phyloP scores from a whole-genome alignment of 1,140 invertebrate species.

The Aphis gossypii region DNA sequence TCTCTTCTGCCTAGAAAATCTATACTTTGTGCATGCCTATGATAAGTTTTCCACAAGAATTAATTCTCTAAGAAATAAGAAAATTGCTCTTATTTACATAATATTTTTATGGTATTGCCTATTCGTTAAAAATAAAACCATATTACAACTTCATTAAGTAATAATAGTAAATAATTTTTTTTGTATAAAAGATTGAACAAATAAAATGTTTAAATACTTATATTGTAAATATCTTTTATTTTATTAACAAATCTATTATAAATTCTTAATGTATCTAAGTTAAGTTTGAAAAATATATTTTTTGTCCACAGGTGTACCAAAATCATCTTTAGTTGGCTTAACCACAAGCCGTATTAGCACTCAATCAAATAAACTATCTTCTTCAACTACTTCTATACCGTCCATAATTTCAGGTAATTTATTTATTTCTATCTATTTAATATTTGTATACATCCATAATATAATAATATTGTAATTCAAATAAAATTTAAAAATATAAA shows the following conservation, averaged over 20 bases:
- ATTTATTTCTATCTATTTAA: conserved; percentile 57
- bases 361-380: conserved; percentile 69
- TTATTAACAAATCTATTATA: not conserved
- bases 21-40: conserved; percentile 9
- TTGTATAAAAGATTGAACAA: not conserved
- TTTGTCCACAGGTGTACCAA: conserved; percentile 73
- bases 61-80: not conserved
- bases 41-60: not conserved
- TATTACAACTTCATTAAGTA: not conserved
- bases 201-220: not conserved
- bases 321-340: conserved; percentile 78
- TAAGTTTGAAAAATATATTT: conserved; percentile 59
- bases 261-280: conserved; percentile 41
- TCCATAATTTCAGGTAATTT: conserved; percentile 71
- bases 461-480: not conserved
- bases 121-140: not conserved
- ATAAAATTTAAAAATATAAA: not conserved
- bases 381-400: conserved; percentile 75
- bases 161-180: not conserved
- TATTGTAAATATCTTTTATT: not conserved
- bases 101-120: not conserved
- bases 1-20: not conserved
- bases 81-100: not conserved
- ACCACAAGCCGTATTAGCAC: conserved; percentile 72
- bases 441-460: not conserved